These are phyloP conservation scores for Ceramica pisi DNA, from an alignment of 2,888 invertebrate species.

Conservation along the genomic window DNA sequence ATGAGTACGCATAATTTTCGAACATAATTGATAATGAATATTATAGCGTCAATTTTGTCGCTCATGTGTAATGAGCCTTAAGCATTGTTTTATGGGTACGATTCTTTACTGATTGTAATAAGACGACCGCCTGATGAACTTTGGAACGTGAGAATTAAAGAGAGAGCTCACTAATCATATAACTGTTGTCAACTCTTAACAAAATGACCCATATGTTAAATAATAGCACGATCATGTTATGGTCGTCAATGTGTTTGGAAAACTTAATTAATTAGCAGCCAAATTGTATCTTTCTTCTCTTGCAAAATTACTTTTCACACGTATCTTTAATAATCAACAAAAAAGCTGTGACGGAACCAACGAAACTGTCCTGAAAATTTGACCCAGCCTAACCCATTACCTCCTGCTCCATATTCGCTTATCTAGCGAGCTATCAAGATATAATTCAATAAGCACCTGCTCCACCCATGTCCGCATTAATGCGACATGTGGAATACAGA, in stretches of 20 bases:
- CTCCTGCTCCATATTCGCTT: slow-evolving; percentile 41
- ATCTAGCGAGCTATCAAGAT: slow-evolving; percentile 59
- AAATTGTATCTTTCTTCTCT: neutral
- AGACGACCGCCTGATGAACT: slow-evolving; percentile 9
- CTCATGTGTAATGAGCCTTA: slow-evolving; percentile 35
- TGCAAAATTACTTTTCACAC: neutral
- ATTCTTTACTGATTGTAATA: slow-evolving; percentile 10
- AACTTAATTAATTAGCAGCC: neutral
- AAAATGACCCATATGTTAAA: neutral
- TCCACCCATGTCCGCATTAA: slow-evolving; percentile 78
- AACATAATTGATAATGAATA: slow-evolving; percentile 59
- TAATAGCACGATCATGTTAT: neutral
- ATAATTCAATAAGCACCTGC: slow-evolving; percentile 74
- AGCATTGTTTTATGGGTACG: slow-evolving; percentile 50
- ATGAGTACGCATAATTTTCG: slow-evolving; percentile 62
- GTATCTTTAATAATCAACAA: neutral
- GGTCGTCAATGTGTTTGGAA: neutral
- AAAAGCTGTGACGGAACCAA: neutral
- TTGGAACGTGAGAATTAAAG: neutral
- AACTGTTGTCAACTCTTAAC: neutral
- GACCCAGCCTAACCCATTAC: neutral
- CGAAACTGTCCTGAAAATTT: slow-evolving; percentile 1
- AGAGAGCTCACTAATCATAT: neutral
- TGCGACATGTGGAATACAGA: slow-evolving; percentile 85
- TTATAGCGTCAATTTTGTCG: slow-evolving; percentile 31